Conservation (phyloP, 2,797 vertebrate species). For the Amphiprion clarkii region DNA sequence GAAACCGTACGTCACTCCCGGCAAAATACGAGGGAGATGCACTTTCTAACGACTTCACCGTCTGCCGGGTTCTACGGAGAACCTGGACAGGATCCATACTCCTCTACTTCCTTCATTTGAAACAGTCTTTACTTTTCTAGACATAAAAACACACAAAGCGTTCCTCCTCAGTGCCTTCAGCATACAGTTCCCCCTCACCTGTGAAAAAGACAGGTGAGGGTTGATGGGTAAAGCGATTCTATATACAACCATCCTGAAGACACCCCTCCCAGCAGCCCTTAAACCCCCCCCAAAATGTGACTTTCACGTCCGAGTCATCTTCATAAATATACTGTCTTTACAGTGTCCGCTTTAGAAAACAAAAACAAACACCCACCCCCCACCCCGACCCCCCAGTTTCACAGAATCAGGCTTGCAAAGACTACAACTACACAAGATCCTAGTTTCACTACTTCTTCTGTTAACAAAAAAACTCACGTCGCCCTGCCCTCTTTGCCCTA, state of each 20-base stretch:
- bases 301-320: conserved; percentile 45
- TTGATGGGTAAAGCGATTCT: conserved; percentile 73
- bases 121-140: conserved; percentile 71
- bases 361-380: conserved; percentile 20
- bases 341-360: conserved; percentile 66
- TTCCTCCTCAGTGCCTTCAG: conserved; percentile 63
- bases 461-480: conserved; percentile 38
- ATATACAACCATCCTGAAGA: conserved; percentile 75
- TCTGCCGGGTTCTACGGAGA: conserved; percentile 15
- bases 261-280: conserved; percentile 14
- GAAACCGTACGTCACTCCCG: conserved; percentile 49
- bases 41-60: conserved; percentile 13
- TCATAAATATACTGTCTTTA: conserved; percentile 78
- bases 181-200: conserved; percentile 61
- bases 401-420: conserved; percentile 76
- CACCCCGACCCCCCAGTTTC: conserved; percentile 36
- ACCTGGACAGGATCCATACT: conserved; percentile 1
- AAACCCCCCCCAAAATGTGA: conserved; percentile 16
- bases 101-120: conserved; percentile 60
- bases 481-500: conserved; percentile 63
- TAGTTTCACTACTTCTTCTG: conserved; percentile 69
- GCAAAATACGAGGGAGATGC: conserved; percentile 32
- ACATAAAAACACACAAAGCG: conserved; percentile 65
- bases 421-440: conserved; percentile 74
- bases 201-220: conserved; percentile 74